These are phyloP conservation scores for Esox niger DNA, from an alignment of 2,113 vertebrate species.

Conservation along the genomic window DNA sequence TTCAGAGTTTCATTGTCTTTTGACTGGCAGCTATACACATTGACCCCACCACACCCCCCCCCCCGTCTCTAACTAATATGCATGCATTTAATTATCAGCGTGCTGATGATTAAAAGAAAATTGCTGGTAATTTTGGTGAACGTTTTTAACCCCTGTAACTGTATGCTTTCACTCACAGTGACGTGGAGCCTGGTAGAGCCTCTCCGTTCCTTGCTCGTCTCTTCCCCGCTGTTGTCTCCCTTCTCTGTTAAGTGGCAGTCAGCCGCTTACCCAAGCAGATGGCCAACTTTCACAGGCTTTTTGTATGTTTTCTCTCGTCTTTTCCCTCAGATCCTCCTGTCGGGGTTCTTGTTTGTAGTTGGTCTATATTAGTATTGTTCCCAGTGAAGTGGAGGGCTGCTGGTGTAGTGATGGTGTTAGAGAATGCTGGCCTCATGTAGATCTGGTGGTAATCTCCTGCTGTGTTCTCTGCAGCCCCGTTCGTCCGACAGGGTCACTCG, in stretches of 20 bases:
- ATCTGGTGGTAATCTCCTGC: slow-evolving; percentile 23
- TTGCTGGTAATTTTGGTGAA: not conserved
- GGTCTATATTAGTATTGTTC: not conserved
- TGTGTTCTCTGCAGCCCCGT: slow-evolving; percentile 33
- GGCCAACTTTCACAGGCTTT: not conserved
- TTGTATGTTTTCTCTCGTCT: not conserved
- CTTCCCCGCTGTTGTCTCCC: slow-evolving; percentile 17
- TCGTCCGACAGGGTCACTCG: slow-evolving; percentile 17
- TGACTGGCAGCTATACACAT: slow-evolving; percentile 8
- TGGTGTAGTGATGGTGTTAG: slow-evolving; percentile 46
- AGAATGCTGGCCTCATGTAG: slow-evolving; percentile 40
- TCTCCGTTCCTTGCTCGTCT: slow-evolving; percentile 55
- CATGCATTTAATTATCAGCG: not conserved
- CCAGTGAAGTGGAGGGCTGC: not conserved
- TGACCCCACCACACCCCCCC: too few species aligned
- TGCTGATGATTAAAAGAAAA: not conserved
- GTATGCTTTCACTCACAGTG: slow-evolving; percentile 56
- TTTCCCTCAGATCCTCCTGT: not conserved
- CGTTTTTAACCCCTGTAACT: too few species aligned
- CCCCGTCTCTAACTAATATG: not conserved
- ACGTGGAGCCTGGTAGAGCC: slow-evolving; percentile 39
- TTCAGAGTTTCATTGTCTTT: slow-evolving; percentile 23
- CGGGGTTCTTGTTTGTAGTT: not conserved
- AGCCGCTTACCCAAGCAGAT: not conserved
- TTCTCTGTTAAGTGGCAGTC: not conserved